These are phyloP conservation scores for Petromus typicus DNA, from an alignment of 2,113 vertebrate genomes.

Conservation along the genomic window DNA sequence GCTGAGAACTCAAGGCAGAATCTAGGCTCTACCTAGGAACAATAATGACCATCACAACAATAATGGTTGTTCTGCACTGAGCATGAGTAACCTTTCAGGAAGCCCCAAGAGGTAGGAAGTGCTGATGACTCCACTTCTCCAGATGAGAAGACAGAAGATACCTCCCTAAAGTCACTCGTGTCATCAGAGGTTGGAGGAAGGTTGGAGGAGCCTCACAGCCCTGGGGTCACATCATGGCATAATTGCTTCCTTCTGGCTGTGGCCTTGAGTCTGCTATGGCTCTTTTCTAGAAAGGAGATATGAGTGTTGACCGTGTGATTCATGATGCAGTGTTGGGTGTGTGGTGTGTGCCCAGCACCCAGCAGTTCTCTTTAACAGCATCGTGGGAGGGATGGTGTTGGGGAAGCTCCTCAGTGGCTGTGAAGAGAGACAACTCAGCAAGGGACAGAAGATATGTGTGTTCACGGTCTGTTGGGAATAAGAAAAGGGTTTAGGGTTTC, in stretches of 20 bases:
- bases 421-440: background rate
- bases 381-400: fast-evolving
- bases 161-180: background rate
- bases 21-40: background rate
- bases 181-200: background rate
- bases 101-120: background rate
- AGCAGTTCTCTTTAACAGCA: background rate
- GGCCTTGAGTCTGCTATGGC: background rate
- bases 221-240: background rate
- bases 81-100: background rate
- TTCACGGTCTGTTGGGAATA: background rate
- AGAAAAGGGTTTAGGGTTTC: conserved; percentile 21
- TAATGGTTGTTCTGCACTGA: background rate
- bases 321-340: background rate
- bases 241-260: background rate
- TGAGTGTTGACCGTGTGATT: background rate
- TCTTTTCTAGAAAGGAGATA: background rate
- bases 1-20: background rate
- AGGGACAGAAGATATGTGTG: background rate
- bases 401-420: background rate
- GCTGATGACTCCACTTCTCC: background rate
- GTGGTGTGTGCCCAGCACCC: background rate
- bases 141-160: background rate
- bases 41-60: fast-evolving
- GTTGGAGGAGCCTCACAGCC: background rate